Conservation (phyloP, 30 jellyfish, hydroid and myxozoan species). For the Aurelia coerulea region DNA sequence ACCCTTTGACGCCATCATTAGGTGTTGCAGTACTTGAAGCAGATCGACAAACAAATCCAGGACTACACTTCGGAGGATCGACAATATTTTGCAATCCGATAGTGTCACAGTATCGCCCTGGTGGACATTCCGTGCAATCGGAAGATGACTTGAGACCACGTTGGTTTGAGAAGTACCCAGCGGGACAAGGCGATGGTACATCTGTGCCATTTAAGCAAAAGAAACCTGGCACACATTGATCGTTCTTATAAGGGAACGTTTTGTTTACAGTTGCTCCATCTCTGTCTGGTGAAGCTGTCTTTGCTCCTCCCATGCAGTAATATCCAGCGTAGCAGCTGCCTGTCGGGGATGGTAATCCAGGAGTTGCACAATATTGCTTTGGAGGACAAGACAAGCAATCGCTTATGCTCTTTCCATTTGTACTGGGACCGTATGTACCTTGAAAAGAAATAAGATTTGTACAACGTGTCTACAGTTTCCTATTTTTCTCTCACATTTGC, state of each 20-base stretch:
- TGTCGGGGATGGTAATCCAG: slow-evolving; percentile 81
- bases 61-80: slow-evolving; percentile 91
- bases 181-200: slow-evolving; percentile 93
- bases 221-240: slow-evolving; percentile 91
- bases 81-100: slow-evolving; percentile 73
- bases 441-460: not conserved
- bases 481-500: not conserved
- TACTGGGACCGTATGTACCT: slow-evolving; percentile 84
- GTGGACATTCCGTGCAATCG: slow-evolving; percentile 93
- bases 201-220: slow-evolving; percentile 95
- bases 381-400: slow-evolving; percentile 83
- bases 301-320: slow-evolving; percentile 89
- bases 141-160: slow-evolving; percentile 66
- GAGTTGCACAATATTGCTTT: slow-evolving; percentile 72
- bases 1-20: slow-evolving; percentile 83
- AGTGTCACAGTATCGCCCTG: slow-evolving; percentile 92
- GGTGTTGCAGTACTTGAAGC: slow-evolving; percentile 93
- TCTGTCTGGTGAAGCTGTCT: slow-evolving; percentile 81
- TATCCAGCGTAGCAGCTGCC: slow-evolving; percentile 94
- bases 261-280: slow-evolving; percentile 58
- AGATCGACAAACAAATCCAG: slow-evolving; percentile 90
- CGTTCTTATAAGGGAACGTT: slow-evolving; percentile 88
- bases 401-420: slow-evolving; percentile 27
- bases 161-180: slow-evolving; percentile 85
- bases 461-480: not conserved